Conservation (phyloP, 1,140 invertebrate genomes). For the Drosophila eugracilis region DNA sequence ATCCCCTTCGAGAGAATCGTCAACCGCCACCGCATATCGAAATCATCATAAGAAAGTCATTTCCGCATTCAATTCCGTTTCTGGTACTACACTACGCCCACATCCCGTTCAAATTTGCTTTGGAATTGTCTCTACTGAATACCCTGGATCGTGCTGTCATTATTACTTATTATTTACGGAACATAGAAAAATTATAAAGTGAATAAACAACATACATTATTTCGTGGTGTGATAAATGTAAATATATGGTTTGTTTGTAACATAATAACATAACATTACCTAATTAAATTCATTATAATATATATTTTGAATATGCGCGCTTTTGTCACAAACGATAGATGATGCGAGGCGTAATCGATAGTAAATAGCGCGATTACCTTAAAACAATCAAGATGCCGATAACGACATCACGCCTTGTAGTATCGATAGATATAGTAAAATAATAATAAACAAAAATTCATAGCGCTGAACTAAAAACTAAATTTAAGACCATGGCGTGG, state of each 20-base stretch:
- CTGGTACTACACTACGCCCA: neutral
- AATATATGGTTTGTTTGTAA: neutral
- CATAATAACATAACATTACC: too few relatives aligned
- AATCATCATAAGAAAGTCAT: neutral
- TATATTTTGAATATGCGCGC: neutral
- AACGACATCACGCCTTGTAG: neutral
- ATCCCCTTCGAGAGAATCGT: neutral
- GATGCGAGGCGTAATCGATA: neutral
- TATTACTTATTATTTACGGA: neutral
- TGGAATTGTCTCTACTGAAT: constrained; percentile 19
- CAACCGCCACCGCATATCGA: constrained; percentile 1
- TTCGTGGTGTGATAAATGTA: neutral
- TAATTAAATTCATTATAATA: neutral
- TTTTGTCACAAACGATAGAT: neutral
- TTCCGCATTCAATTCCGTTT: constrained; percentile 1
- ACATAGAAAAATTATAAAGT: constrained; percentile 6
- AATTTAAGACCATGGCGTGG: neutral
- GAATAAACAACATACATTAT: constrained; percentile 7
- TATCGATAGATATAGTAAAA: neutral
- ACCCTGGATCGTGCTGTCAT: constrained; percentile 10
- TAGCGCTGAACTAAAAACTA: neutral
- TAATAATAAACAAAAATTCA: neutral
- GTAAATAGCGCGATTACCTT: neutral
- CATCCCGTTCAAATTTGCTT: constrained; percentile 9
- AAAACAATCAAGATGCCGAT: neutral